Evolutionary conservation across 2,888 invertebrate species (phyloP).

Genomic region (Mythimna ferrago): DNA sequence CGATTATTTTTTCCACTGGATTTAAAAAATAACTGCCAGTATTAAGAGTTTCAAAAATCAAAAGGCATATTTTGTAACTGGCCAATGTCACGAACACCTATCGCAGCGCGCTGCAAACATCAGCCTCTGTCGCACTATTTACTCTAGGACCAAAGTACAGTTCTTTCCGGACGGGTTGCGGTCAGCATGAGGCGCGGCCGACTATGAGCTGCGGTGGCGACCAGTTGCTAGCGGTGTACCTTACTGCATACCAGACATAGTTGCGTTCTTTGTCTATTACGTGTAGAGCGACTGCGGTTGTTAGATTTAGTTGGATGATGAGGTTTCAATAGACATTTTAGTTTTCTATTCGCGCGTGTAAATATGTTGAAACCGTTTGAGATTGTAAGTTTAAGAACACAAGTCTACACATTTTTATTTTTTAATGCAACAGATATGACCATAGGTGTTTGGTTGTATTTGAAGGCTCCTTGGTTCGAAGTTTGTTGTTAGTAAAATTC

Average conservation of each 20-base stretch:
- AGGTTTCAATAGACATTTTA: background rate
- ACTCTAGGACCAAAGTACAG: constrained; percentile 21
- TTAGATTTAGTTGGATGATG: constrained; percentile 24
- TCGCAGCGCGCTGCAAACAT: background rate
- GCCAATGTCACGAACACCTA: background rate
- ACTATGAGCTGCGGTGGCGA: constrained; percentile 61
- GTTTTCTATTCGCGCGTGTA: background rate
- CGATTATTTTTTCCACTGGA: no score
- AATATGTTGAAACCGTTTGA: background rate
- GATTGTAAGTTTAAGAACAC: no score
- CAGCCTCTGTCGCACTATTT: constrained; percentile 24
- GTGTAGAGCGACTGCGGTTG: constrained; percentile 35
- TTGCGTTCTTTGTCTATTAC: constrained; percentile 46
- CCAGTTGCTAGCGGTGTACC: constrained; percentile 62
- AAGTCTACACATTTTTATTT: no score
- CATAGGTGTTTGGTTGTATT: no score
- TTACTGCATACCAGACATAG: constrained; percentile 61
- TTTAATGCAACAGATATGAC: no score
- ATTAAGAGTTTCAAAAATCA: background rate
- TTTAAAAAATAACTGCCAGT: no score
- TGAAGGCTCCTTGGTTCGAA: no score
- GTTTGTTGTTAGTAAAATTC: no score
- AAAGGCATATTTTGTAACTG: background rate
- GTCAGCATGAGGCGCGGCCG: constrained; percentile 42
- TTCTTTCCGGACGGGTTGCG: constrained; percentile 50